Percentiles rank a stretch among this genome's conserved stretches.
Conservation (phyloP, 2,113 vertebrate species). For the Pica pica region DNA sequence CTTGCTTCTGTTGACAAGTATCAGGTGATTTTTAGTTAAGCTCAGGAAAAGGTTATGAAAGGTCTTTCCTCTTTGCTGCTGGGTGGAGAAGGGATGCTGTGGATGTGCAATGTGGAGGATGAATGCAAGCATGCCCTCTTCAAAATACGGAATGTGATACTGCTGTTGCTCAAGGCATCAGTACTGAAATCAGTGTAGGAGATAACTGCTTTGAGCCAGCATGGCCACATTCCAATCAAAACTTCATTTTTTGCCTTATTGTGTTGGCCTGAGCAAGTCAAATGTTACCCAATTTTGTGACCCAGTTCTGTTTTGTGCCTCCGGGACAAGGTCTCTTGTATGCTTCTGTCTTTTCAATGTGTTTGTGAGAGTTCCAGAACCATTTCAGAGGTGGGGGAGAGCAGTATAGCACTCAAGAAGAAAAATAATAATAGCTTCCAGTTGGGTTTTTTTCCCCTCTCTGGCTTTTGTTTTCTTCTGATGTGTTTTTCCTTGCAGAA, state of each 20-base stretch:
- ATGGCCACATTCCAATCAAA: conserved; percentile 21
- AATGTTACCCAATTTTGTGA: conserved; percentile 44
- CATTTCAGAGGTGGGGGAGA: not conserved
- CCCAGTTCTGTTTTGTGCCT: conserved; percentile 45
- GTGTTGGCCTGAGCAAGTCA: conserved; percentile 33
- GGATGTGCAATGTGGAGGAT: not conserved
- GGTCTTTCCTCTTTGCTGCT: not conserved
- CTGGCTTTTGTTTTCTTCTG: not conserved
- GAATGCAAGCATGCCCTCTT: not conserved
- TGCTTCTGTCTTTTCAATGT: not conserved
- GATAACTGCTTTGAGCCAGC: not conserved
- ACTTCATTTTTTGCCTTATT: conserved; percentile 17
- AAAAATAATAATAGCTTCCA: not conserved
- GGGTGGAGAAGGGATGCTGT: not conserved
- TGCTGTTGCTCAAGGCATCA: not conserved
- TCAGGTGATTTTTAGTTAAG: not conserved
- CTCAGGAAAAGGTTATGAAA: not conserved
- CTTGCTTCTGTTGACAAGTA: not conserved
- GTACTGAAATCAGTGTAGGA: not conserved
- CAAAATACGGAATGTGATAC: not conserved
- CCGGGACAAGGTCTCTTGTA: not conserved
- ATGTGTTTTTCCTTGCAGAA: not conserved
- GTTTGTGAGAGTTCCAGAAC: not conserved
- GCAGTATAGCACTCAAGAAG: not conserved
- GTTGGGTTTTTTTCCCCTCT: not conserved